Percentiles rank a stretch among this genome's conserved stretches.
phyloP scores from a whole-genome alignment of 1,140 invertebrate genomes.

The Ganaspis sp. region DNA sequence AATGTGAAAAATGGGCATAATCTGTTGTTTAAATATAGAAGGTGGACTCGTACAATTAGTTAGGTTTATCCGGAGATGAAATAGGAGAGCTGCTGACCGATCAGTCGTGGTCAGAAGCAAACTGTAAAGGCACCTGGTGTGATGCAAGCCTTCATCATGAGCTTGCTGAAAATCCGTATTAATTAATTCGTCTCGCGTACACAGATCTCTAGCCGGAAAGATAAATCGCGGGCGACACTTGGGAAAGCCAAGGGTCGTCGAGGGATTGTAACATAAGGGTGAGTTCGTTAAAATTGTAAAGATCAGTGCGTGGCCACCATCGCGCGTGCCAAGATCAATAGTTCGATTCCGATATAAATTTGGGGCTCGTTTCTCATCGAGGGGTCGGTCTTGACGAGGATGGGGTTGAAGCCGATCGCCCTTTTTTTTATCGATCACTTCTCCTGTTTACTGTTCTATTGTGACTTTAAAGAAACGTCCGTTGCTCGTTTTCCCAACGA shows the following conservation, averaged over 20 bases:
- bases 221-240: slow-evolving; percentile 54
- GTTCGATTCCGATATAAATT: slow-evolving; percentile 73
- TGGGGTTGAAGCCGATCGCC: slow-evolving; percentile 71
- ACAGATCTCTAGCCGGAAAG: slow-evolving; percentile 36
- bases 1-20: slow-evolving; percentile 7
- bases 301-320: slow-evolving; percentile 60
- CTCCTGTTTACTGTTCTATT: slow-evolving; percentile 59
- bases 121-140: slow-evolving; percentile 59
- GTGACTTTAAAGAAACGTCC: slow-evolving; percentile 51
- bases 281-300: slow-evolving; percentile 65
- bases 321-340: slow-evolving; percentile 64
- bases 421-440: slow-evolving; percentile 69
- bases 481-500: slow-evolving; percentile 20
- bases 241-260: slow-evolving; percentile 36
- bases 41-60: slow-evolving; percentile 45
- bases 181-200: slow-evolving; percentile 59
- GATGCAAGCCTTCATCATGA: slow-evolving; percentile 44
- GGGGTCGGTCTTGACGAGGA: slow-evolving; percentile 63
- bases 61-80: slow-evolving; percentile 65
- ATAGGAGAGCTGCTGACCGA: slow-evolving; percentile 67
- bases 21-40: background rate
- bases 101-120: slow-evolving; percentile 52
- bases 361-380: slow-evolving; percentile 71
- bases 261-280: slow-evolving; percentile 3
- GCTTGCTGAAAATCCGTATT: slow-evolving; percentile 55